Evolutionary conservation across 1,140 invertebrate genomes (phyloP), one percentile per base, ranked within the genome.

Genomic region (Homarus americanus): DNA sequence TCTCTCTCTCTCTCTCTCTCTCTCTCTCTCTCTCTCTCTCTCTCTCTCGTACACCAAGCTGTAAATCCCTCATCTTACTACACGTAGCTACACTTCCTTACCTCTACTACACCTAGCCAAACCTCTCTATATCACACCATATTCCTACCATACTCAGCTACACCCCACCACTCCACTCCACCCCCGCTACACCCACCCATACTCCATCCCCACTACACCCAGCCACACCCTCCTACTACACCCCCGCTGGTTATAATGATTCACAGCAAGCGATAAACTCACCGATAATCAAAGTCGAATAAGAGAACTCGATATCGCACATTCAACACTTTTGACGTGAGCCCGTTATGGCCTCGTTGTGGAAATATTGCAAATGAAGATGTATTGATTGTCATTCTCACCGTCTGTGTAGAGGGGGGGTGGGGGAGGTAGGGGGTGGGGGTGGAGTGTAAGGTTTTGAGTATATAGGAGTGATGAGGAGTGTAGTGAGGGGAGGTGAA

Each of bases 281-380:
- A 63, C 85, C 85, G 53, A 87, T 87, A 87, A 87, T 87, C 85
- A 66, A 87, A 87, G 40, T 79, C 28, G 49, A 38, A 87, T 34
- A 87, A 66, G 85, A 87, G 75, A 87, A n/a, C 10, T 87, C 85
- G 44, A 87, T 87, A 87, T 63, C 58, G 85, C 85, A 79, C 73
- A 63, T 63, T 87, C 85, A 49, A 53, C 85, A 87, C 85, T 87
- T 87, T 76, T 63, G 53, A 79, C 53, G 75, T 63, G 66, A 87
- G 17, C 73, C 85, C 85, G 85, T 78, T 87, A 87, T 53, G 69
- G 73, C 17, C 75, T 79, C 66, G 63, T 82, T 73, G 73, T 88
- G 44, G 76, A 80, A 88, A 80, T 88, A 82, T 63, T 88, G 76
- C 87, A 88, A 82, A 88, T 88, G 87, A 88, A 80, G 78, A 88